Evolutionary conservation across 1,140 invertebrate species (phyloP).

Genomic region (Cotesia vestalis): DNA sequence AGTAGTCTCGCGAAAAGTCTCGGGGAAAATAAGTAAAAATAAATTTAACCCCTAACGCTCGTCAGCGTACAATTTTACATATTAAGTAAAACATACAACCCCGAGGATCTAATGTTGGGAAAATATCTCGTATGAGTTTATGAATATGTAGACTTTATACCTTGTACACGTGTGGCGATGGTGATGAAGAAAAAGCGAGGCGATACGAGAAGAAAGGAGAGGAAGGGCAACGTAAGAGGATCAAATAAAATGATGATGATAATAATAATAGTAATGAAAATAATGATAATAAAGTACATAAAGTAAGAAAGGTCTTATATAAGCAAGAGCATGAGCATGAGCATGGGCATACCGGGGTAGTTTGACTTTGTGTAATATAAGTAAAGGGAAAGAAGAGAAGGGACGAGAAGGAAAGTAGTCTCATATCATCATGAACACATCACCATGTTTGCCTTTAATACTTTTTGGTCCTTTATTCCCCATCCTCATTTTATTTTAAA

Average conservation of each 20-base stretch:
- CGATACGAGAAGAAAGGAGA: background rate
- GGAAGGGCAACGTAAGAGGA: background rate
- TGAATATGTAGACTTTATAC: slow-evolving; percentile 33
- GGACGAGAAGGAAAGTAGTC: background rate
- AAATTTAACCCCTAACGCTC: slow-evolving; percentile 20
- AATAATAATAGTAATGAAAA: too few relatives aligned
- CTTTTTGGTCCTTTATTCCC: slow-evolving; percentile 16
- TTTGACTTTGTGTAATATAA: slow-evolving; percentile 15
- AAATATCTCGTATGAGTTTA: slow-evolving; percentile 9
- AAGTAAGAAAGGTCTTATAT: too few relatives aligned
- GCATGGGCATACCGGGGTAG: background rate
- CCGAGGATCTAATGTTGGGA: slow-evolving; percentile 18
- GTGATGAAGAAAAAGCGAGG: too few relatives aligned
- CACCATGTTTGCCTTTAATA: slow-evolving; percentile 30
- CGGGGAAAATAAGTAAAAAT: background rate
- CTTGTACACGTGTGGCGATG: too few relatives aligned
- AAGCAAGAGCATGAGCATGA: too few relatives aligned
- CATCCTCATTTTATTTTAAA: slow-evolving; percentile 12
- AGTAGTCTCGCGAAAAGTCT: too few relatives aligned
- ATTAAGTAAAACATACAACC: slow-evolving; percentile 33
- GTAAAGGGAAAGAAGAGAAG: background rate
- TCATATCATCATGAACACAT: slow-evolving; percentile 32
- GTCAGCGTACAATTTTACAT: background rate
- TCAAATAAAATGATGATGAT: background rate
- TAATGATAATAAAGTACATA: too few relatives aligned